Evolutionary conservation across 1,140 invertebrate species (phyloP).

Genomic region (Ericerus pela): DNA sequence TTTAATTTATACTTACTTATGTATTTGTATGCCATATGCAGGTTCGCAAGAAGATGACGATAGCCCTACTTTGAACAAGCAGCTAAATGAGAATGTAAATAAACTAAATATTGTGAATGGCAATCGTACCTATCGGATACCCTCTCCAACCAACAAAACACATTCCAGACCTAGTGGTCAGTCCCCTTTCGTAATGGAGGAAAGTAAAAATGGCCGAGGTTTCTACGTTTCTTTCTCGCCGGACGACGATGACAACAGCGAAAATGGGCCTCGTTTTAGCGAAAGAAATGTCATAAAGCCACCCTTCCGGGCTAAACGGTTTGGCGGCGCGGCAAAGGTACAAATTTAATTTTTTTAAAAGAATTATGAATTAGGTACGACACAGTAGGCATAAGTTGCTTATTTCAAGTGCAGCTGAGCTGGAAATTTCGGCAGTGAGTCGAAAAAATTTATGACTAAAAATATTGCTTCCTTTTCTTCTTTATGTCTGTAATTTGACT

Average conservation of each 20-base stretch:
- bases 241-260: constrained; percentile 45
- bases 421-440: too few relatives aligned
- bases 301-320: too few relatives aligned
- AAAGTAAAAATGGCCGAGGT: constrained; percentile 53
- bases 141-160: constrained; percentile 60
- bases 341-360: too few relatives aligned
- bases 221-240: constrained; percentile 75
- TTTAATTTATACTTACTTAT: not conserved
- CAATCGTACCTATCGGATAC: constrained; percentile 71
- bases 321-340: too few relatives aligned
- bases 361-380: too few relatives aligned
- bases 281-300: not conserved
- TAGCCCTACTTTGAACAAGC: constrained; percentile 35
- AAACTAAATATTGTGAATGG: constrained; percentile 69
- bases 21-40: not conserved
- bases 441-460: too few relatives aligned
- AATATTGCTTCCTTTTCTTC: too few relatives aligned
- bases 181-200: constrained; percentile 25
- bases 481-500: too few relatives aligned
- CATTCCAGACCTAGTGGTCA: constrained; percentile 28
- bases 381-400: too few relatives aligned
- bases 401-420: too few relatives aligned
- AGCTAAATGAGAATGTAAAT: constrained; percentile 45
- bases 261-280: not conserved
- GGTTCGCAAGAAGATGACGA: not conserved